phyloP scores from a whole-genome alignment of 2,888 invertebrate species.

The Ormia ochracea region DNA sequence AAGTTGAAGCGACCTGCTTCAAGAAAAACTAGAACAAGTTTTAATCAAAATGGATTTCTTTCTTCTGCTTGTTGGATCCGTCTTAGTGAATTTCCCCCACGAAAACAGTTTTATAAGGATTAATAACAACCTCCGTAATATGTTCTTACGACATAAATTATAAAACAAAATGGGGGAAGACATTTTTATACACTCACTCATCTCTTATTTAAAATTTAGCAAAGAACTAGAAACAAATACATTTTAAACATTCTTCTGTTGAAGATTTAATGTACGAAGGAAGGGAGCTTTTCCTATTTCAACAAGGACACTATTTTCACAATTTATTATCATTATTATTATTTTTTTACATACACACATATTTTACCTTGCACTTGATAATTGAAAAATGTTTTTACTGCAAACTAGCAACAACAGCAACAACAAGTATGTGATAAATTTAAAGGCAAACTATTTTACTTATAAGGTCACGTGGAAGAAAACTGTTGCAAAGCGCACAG shows the following conservation, averaged over 20 bases:
- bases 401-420: slow-evolving; percentile 19
- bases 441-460: slow-evolving; percentile 32
- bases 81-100: not conserved
- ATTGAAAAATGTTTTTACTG: slow-evolving; percentile 45
- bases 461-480: slow-evolving; percentile 38
- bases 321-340: slow-evolving; percentile 34
- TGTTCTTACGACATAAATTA: not conserved
- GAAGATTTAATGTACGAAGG: slow-evolving; percentile 20
- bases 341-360: not conserved
- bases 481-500: not conserved
- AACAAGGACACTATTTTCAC: slow-evolving; percentile 55
- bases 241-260: slow-evolving; percentile 13
- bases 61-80: no score
- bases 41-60: no score
- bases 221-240: not conserved
- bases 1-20: no score
- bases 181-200: not conserved
- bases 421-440: slow-evolving; percentile 31
- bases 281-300: slow-evolving; percentile 9
- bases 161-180: slow-evolving; percentile 26
- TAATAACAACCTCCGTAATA: not conserved
- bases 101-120: not conserved
- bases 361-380: slow-evolving; percentile 60
- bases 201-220: not conserved
- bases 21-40: no score